A percentile compares a stretch with the other conserved stretches of the same genome.
These are phyloP conservation scores for Oryzias dopingdopingensis DNA, from an alignment of 2,797 vertebrate species.

Conservation along the genomic window DNA sequence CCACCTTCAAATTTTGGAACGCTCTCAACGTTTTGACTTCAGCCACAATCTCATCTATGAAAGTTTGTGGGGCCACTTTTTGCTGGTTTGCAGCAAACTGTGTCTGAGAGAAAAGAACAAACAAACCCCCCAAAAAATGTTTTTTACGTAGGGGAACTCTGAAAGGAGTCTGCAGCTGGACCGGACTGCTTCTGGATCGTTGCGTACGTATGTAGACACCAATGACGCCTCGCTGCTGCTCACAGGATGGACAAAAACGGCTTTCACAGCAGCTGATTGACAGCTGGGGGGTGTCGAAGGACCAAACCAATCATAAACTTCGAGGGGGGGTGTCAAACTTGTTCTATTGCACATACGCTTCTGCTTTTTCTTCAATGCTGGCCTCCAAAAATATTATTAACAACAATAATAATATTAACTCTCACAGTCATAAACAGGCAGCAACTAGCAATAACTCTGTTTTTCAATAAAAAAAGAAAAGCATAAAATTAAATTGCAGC, in stretches of 20 bases:
- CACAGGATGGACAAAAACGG: slow-evolving; percentile 36
- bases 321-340: slow-evolving; percentile 34
- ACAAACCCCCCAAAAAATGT: too few relatives aligned
- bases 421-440: slow-evolving; percentile 72
- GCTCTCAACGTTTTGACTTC: too few relatives aligned
- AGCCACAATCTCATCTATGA: too few relatives aligned
- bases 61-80: too few relatives aligned
- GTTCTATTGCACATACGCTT: slow-evolving; percentile 78
- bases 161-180: too few relatives aligned
- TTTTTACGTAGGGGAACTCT: too few relatives aligned
- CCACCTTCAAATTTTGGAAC: too few relatives aligned
- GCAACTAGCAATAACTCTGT: slow-evolving; percentile 59
- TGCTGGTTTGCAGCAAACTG: too few relatives aligned
- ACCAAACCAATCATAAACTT: slow-evolving; percentile 14
- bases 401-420: slow-evolving; percentile 29
- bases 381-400: slow-evolving; percentile 30
- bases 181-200: background rate
- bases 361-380: slow-evolving; percentile 63
- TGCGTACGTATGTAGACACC: too few relatives aligned
- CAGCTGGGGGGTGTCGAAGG: background rate
- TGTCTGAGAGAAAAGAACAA: too few relatives aligned
- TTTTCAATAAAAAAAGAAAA: slow-evolving; percentile 32
- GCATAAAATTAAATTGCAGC: slow-evolving; percentile 58
- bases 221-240: slow-evolving; percentile 14
- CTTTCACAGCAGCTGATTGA: slow-evolving; percentile 32